Evolutionary conservation across 2,888 invertebrate species (phyloP).

Genomic region (Keiferia lycopersicella): DNA sequence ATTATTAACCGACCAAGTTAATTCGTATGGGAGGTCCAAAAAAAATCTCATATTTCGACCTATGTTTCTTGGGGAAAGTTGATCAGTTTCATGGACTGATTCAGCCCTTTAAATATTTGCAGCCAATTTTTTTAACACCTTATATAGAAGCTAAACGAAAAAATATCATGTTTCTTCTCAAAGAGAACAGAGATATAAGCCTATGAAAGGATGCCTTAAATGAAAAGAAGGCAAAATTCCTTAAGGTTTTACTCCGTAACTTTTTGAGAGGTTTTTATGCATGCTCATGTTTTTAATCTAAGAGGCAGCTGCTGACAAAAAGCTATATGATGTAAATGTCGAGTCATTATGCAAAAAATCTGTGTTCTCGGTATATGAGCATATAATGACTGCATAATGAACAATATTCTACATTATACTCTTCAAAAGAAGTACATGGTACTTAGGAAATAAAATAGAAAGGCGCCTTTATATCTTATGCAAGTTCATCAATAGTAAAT

Average conservation of each 20-base stretch:
- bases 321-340: constrained; percentile 2
- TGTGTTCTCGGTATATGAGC: neutral
- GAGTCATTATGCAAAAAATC: constrained; percentile 12
- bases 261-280: neutral
- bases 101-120: too few relatives aligned
- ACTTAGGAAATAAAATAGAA: neutral
- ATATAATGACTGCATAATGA: constrained; percentile 17
- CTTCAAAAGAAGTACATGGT: neutral
- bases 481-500: too few relatives aligned
- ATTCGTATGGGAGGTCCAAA: too few relatives aligned
- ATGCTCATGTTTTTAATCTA: neutral
- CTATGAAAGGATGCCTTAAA: too few relatives aligned
- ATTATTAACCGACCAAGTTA: too few relatives aligned
- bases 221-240: neutral
- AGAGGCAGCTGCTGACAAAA: constrained; percentile 4
- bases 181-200: too few relatives aligned
- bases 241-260: neutral
- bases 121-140: too few relatives aligned
- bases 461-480: neutral
- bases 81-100: too few relatives aligned
- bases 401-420: constrained; percentile 3
- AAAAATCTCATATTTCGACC: too few relatives aligned
- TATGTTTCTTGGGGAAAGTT: too few relatives aligned
- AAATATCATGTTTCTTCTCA: too few relatives aligned
- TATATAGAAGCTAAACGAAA: too few relatives aligned